These are phyloP conservation scores for Drosophila atroscutellata DNA, from an alignment of 2,888 invertebrate genomes.

Conservation along the genomic window DNA sequence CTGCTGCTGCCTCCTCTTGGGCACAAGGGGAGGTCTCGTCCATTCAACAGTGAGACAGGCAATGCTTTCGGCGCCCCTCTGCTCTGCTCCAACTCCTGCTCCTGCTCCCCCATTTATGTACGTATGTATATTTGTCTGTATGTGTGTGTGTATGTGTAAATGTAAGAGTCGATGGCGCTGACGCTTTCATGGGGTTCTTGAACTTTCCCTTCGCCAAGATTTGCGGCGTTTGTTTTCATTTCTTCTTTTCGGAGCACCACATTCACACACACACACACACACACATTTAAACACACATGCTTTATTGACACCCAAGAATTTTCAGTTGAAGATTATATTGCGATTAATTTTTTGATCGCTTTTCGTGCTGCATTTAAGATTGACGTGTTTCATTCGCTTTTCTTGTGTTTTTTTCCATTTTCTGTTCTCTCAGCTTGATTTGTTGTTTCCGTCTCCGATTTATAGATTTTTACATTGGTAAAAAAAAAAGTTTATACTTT, in stretches of 20 bases:
- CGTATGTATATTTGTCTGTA: neutral
- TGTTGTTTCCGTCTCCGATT: conserved; percentile 34
- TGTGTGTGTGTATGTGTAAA: conserved; percentile 19
- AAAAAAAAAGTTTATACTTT: neutral
- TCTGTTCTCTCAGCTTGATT: conserved; percentile 27
- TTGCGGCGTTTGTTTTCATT: conserved; percentile 56
- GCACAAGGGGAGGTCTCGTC: neutral
- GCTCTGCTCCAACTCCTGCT: neutral
- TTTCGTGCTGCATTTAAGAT: conserved; percentile 24
- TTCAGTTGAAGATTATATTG: conserved; percentile 48
- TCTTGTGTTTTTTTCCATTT: neutral
- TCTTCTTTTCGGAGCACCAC: conserved; percentile 22
- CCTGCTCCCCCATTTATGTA: conserved; percentile 7
- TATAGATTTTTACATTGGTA: conserved; percentile 1
- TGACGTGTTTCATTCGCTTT: conserved; percentile 14
- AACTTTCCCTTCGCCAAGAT: conserved; percentile 63
- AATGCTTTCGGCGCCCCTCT: conserved; percentile 26
- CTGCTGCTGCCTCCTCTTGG: neutral
- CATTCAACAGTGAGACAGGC: conserved; percentile 63
- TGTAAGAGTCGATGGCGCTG: conserved; percentile 50
- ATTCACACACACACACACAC: neutral
- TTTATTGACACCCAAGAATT: conserved; percentile 27
- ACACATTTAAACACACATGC: neutral
- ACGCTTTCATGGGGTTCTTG: conserved; percentile 77
- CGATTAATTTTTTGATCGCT: conserved; percentile 34